phyloP scores from a whole-genome alignment of 2,797 vertebrate genomes.

The Octomys mimax region DNA sequence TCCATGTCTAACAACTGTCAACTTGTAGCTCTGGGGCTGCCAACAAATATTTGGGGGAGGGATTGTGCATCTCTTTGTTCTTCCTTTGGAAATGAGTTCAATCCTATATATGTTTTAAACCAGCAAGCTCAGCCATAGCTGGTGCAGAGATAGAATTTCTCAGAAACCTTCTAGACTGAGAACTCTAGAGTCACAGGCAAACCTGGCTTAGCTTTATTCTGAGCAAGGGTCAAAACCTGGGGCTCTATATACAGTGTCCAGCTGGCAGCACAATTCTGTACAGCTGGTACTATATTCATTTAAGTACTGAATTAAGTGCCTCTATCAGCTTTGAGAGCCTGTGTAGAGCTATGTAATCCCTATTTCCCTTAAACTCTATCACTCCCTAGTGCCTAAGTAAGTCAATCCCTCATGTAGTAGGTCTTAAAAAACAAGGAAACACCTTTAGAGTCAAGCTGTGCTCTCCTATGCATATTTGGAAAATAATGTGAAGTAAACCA shows the following conservation, averaged over 20 bases:
- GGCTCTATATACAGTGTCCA: neutral
- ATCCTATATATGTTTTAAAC: slow-evolving; percentile 68
- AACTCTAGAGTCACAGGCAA: neutral
- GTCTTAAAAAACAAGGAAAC: slow-evolving; percentile 11
- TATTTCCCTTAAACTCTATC: neutral
- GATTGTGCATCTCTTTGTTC: slow-evolving; percentile 59
- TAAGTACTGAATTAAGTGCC: slow-evolving; percentile 45
- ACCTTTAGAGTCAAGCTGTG: neutral
- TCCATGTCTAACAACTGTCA: slow-evolving; percentile 77
- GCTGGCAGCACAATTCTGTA: neutral
- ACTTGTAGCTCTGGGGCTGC: slow-evolving; percentile 68
- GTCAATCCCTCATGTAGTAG: neutral
- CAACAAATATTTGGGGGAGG: slow-evolving; percentile 76
- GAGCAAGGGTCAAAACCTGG: slow-evolving; percentile 30
- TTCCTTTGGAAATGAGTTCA: slow-evolving; percentile 63
- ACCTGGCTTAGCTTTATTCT: slow-evolving; percentile 50
- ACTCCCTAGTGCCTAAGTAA: neutral
- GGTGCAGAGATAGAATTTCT: neutral
- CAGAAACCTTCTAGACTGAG: slow-evolving; percentile 44
- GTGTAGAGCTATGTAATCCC: neutral
- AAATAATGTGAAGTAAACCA: slow-evolving; percentile 46
- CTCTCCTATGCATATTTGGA: neutral
- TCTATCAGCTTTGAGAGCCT: slow-evolving; percentile 31
- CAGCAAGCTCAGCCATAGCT: slow-evolving; percentile 61
- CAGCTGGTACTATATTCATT: slow-evolving; percentile 32